Base-by-base conservation (phyloP, 92 coral and sea anemone species). In the Zoanthus sociatus region DNA sequence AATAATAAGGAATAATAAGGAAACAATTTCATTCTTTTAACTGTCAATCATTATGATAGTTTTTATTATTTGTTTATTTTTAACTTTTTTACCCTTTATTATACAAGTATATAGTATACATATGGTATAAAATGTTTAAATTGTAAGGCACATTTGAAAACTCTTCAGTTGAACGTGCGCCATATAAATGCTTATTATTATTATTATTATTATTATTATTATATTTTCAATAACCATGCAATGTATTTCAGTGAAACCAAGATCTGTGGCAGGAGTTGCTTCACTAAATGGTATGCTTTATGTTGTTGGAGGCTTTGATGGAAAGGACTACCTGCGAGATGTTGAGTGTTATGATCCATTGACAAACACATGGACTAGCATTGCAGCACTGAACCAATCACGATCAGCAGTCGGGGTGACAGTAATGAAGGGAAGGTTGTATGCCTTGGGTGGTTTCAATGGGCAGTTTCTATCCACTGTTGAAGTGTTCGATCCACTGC, bases 291-390 rank as follows among this genome's bases (percentile, higher is more conserved):
- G 96, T 47, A 70, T 82, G 48, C 78, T 96, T 77, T 96, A 95
- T 70, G 92, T 94, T 20, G 94, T 95, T 79, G 99, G 98, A 46
- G 99, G 99, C 61, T 96, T 96, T 93, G 98, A 96, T 73, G 99
- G 99, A 0, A 88, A 85, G n/a, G 89, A 92, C 64, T 94, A 95
- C 76, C 93, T 96, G n/a, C 87, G 75, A 17, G 98, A 96, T 90
- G 99, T 94, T 16, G 98, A 92, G 67, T 92, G 93, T 76, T 96
- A 96, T 73, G 94, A 96, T 50, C 99, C 99, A 11, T 90, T 90
- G 75, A 91, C 95, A 15, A 90, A 96, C 83, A 83, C 93, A 10
- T 96, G 98, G 98, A 88, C 90, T 33, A 20, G 73, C 15, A 89
- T 92, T 21, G 90, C 91, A 58, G 87, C 96, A 47, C 88, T 95